Evolutionary conservation across 2,113 vertebrate species (phyloP).

Genomic region (human (Homo sapiens)): DNA sequence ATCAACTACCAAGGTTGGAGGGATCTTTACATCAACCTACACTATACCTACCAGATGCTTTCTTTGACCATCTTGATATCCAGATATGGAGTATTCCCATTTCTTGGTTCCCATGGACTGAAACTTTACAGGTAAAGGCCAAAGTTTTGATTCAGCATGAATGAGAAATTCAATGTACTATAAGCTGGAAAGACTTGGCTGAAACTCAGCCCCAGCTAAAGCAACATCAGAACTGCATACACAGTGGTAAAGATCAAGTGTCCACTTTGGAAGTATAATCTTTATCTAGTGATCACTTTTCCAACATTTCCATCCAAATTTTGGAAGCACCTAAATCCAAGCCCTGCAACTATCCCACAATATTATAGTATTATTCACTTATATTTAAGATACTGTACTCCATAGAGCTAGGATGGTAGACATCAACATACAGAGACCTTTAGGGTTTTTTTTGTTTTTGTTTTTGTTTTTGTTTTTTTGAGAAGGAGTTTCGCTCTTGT

Average conservation of each 20-base stretch:
- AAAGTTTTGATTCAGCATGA: not conserved
- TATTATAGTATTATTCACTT: not conserved
- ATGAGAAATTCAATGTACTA: not conserved
- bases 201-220: not conserved
- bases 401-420: not conserved
- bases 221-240: not conserved
- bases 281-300: not conserved
- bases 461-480: no score
- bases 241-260: not conserved
- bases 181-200: not conserved
- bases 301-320: not conserved
- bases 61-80: not conserved
- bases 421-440: not conserved
- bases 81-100: not conserved
- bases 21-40: not conserved
- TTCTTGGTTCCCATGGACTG: not conserved
- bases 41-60: not conserved
- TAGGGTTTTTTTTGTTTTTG: no score
- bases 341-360: not conserved
- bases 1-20: not conserved
- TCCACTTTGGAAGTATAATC: not conserved
- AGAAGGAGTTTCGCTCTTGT: no score
- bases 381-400: not conserved
- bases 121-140: not conserved
- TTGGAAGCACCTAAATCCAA: not conserved